phyloP scores from a whole-genome alignment of 2,888 invertebrate genomes.

The Acanthococcus lagerstroemiae region DNA sequence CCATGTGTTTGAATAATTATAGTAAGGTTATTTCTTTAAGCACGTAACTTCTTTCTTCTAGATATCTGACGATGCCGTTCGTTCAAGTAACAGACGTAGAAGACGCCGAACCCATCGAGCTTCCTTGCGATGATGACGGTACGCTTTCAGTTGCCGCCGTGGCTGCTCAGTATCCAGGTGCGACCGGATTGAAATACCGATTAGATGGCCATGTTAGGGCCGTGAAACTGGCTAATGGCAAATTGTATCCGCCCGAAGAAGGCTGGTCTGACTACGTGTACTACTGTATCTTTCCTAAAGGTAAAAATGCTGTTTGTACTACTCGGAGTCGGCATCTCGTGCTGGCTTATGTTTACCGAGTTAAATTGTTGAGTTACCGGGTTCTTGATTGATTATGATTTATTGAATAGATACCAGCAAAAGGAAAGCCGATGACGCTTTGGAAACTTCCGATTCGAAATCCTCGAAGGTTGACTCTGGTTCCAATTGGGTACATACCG shows the following conservation, averaged over 20 bases:
- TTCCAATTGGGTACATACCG: slow-evolving; percentile 82
- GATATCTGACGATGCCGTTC: slow-evolving; percentile 44
- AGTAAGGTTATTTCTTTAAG: no score
- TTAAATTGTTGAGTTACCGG: slow-evolving; percentile 3
- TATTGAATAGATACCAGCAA: slow-evolving; percentile 67
- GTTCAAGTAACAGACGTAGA: slow-evolving; percentile 91
- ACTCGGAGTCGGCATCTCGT: slow-evolving; percentile 8
- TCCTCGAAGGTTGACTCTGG: slow-evolving; percentile 64
- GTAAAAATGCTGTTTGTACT: no score
- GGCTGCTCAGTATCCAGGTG: slow-evolving; percentile 93
- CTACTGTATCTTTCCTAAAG: slow-evolving; percentile 52
- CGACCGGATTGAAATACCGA: slow-evolving; percentile 92
- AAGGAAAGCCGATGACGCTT: slow-evolving; percentile 87
- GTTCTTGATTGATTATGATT: slow-evolving; percentile 36
- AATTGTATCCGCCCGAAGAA: slow-evolving; percentile 80
- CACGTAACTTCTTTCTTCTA: not conserved
- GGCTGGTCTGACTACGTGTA: slow-evolving; percentile 67
- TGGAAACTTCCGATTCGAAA: slow-evolving; percentile 79
- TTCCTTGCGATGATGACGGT: slow-evolving; percentile 89
- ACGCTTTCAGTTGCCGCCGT: slow-evolving; percentile 84
- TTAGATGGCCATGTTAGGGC: slow-evolving; percentile 81
- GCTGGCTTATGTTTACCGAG: not conserved
- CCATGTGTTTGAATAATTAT: no score
- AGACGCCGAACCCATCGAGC: slow-evolving; percentile 82
- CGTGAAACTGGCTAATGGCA: slow-evolving; percentile 80